Conservation (phyloP, 92 coral and sea anemone genomes). For the Porites divaricata region DNA sequence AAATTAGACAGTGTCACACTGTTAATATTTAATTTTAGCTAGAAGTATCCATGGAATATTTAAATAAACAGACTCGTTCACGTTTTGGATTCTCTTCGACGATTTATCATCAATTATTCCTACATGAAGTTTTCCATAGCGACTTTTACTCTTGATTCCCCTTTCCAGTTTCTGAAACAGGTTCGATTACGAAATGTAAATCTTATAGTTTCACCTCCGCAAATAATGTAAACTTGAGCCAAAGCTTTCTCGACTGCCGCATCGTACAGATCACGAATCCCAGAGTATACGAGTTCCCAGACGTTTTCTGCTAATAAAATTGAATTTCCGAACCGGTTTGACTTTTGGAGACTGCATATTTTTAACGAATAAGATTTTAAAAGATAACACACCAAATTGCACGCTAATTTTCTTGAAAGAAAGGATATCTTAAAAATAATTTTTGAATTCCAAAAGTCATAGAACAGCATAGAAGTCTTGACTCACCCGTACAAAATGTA, state of each 20-base stretch:
- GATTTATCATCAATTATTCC: no score
- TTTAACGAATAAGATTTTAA: neutral
- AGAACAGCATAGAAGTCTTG: no score
- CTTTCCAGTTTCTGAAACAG: neutral
- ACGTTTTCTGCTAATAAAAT: neutral
- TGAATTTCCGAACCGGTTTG: neutral
- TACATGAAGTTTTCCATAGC: no score
- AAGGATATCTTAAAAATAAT: neutral
- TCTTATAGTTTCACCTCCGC: no score
- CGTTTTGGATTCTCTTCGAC: neutral
- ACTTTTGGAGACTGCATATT: neutral
- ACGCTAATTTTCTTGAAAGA: neutral
- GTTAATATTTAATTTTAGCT: constrained; percentile 19
- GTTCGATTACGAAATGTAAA: no score
- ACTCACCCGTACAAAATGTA: constrained; percentile 92
- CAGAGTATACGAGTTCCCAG: neutral
- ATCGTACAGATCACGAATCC: no score
- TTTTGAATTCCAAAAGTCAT: constrained; percentile 20
- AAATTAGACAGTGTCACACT: neutral
- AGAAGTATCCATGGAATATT: constrained; percentile 25
- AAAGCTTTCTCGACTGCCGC: no score
- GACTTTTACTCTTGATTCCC: neutral
- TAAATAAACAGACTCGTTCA: neutral
- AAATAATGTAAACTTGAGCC: no score
- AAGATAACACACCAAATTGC: neutral